phyloP scores from a whole-genome alignment of 2,888 invertebrate species.

The Peribatodes rhomboidaria region DNA sequence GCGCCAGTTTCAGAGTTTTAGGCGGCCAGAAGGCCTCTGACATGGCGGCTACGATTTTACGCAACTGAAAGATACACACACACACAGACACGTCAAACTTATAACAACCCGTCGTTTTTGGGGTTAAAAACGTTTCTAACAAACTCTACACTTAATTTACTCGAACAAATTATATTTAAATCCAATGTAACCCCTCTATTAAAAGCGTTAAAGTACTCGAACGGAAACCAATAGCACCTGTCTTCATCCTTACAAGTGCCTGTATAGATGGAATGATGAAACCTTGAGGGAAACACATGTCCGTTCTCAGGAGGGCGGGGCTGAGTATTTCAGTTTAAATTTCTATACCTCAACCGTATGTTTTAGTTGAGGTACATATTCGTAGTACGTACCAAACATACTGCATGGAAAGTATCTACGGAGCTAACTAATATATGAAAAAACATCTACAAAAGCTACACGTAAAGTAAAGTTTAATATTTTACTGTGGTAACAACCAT shows the following conservation, averaged over 20 bases:
- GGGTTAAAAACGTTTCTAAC: no score
- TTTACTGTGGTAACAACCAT: no score
- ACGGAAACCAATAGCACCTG: background rate
- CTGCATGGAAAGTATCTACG: background rate
- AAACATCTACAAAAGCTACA: background rate
- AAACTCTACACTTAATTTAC: no score
- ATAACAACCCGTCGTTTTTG: no score
- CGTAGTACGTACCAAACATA: no score
- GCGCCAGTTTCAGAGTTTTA: no score
- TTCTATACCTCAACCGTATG: conserved; percentile 20
- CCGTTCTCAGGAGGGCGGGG: conserved; percentile 20
- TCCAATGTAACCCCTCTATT: background rate
- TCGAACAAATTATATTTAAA: background rate
- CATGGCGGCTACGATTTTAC: no score
- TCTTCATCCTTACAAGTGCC: background rate
- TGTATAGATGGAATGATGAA: background rate
- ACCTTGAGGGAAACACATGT: conserved; percentile 42
- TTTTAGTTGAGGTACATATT: conserved; percentile 1
- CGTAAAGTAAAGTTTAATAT: background rate
- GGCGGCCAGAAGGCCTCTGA: no score
- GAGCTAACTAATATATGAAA: background rate
- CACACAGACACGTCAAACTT: no score
- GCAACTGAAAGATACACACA: no score
- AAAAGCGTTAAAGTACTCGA: background rate
- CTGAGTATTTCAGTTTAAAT: conserved; percentile 11